A percentile compares a stretch with the other conserved stretches of the same genome.
These are phyloP conservation scores for Bucco capensis DNA, from an alignment of 2,113 vertebrate genomes.

Conservation along the genomic window DNA sequence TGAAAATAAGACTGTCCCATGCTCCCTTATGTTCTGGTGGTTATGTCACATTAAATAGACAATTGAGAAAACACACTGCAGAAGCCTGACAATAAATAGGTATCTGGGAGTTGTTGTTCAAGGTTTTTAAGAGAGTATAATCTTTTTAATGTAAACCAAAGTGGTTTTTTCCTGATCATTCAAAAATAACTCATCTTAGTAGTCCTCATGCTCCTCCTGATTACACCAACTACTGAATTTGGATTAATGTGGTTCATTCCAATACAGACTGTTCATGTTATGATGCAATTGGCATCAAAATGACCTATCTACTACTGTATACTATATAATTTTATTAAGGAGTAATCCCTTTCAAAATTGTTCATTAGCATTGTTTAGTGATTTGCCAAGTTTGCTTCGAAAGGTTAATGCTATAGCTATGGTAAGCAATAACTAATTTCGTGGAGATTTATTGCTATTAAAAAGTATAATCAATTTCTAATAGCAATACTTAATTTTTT, in stretches of 20 bases:
- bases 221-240: background rate
- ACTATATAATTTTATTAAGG: slow-evolving; percentile 36
- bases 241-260: slow-evolving; percentile 12
- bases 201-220: background rate
- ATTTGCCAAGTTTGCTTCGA: slow-evolving; percentile 41
- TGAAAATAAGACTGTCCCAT: background rate
- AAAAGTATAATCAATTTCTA: slow-evolving; percentile 53
- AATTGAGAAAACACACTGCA: background rate
- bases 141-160: background rate
- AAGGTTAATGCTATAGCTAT: slow-evolving; percentile 39
- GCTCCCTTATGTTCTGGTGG: background rate
- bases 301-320: background rate
- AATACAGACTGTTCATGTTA: background rate
- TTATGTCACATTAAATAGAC: background rate
- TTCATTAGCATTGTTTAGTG: slow-evolving; percentile 44
- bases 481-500: slow-evolving; percentile 46
- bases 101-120: background rate
- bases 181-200: background rate
- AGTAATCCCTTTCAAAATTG: slow-evolving; percentile 51
- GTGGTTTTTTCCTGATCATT: background rate
- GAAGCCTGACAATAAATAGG: background rate
- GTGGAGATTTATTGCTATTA: slow-evolving; percentile 58
- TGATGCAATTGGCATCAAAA: slow-evolving; percentile 31
- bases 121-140: background rate
- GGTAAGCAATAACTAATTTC: slow-evolving; percentile 54